phyloP scores from a whole-genome alignment of 2,113 vertebrate genomes.

The Anhinga anhinga region DNA sequence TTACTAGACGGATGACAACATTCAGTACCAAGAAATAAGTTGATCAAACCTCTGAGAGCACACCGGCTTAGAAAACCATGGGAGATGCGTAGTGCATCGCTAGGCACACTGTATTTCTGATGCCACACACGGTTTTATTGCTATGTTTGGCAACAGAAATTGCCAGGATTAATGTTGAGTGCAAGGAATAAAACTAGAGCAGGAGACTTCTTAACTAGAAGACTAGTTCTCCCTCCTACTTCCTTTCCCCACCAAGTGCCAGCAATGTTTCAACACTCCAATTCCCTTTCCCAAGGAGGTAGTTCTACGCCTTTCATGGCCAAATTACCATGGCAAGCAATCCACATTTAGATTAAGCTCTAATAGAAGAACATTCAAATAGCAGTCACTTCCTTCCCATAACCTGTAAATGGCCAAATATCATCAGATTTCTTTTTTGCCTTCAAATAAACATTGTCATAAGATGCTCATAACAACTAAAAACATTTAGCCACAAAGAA shows the following conservation, averaged over 20 bases:
- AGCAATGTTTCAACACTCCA: not conserved
- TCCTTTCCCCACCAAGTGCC: not conserved
- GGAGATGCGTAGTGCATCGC: rapidly evolving
- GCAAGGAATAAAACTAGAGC: not conserved
- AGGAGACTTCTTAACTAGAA: not conserved
- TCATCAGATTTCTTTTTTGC: not conserved
- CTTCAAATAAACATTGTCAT: not conserved
- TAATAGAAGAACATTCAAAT: not conserved
- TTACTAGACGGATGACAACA: not conserved
- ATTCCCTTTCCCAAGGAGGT: not conserved
- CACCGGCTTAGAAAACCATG: rapidly evolving
- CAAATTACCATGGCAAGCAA: not conserved
- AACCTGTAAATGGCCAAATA: not conserved
- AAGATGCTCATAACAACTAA: not conserved
- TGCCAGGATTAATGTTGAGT: rapidly evolving
- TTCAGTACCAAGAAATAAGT: not conserved
- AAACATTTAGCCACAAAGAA: not conserved
- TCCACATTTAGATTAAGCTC: not conserved
- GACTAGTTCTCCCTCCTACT: not conserved
- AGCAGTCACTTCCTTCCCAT: not conserved
- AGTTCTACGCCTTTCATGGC: not conserved
- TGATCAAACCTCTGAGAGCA: not conserved
- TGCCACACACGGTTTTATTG: not conserved
- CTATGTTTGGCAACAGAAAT: not conserved
- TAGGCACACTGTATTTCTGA: rapidly evolving